These are phyloP conservation scores for Sebastolobus altivelis DNA, from an alignment of 2,797 vertebrate species.

Conservation along the genomic window DNA sequence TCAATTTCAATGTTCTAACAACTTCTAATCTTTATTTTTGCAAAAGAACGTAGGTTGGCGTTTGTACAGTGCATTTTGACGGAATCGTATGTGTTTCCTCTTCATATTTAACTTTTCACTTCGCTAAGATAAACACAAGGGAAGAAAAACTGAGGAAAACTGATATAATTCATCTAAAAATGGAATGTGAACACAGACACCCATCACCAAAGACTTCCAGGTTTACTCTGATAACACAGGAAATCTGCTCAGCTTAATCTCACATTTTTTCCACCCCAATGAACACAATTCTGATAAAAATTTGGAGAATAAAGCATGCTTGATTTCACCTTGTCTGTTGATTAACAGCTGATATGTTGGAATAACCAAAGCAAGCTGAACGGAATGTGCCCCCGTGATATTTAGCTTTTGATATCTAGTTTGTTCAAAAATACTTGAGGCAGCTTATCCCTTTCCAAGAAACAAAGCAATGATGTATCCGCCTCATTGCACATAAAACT, in stretches of 20 bases:
- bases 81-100: neutral
- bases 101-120: neutral
- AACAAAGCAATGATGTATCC: neutral
- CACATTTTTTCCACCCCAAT: neutral
- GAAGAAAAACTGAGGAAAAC: neutral
- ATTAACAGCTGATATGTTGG: neutral
- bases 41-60: neutral
- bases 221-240: constrained; percentile 10
- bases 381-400: constrained; percentile 31
- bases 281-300: neutral
- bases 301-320: neutral
- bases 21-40: neutral
- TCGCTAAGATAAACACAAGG: neutral
- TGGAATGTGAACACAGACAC: constrained; percentile 36
- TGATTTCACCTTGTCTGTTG: constrained; percentile 7
- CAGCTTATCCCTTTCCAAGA: neutral
- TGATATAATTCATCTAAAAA: neutral
- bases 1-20: neutral
- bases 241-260: constrained; percentile 4
- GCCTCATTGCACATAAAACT: neutral
- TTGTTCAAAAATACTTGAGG: constrained; percentile 29
- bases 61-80: neutral
- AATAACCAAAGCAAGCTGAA: constrained; percentile 2
- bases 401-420: constrained; percentile 46
- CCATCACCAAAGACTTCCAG: neutral